Evolutionary conservation across 2,888 invertebrate genomes (phyloP).

Genomic region (Megamerina dolium): DNA sequence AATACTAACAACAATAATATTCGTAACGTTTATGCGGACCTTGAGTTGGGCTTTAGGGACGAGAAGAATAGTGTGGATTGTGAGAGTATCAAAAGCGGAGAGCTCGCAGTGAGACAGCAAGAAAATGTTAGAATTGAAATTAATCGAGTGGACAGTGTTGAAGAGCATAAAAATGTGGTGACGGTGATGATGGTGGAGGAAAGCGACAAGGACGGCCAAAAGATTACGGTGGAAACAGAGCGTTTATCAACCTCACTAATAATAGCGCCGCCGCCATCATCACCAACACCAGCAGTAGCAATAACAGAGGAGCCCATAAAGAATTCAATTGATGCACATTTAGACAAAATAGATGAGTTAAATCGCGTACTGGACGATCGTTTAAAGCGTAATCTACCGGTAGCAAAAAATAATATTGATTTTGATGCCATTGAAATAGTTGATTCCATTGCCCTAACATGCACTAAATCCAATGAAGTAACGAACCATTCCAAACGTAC

Average conservation of each 20-base stretch:
- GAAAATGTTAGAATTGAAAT: slow-evolving; percentile 36
- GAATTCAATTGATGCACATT: slow-evolving; percentile 44
- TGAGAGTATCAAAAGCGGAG: slow-evolving; percentile 24
- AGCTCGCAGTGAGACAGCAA: slow-evolving; percentile 18
- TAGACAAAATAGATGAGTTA: slow-evolving; percentile 46
- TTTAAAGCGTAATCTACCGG: slow-evolving; percentile 32
- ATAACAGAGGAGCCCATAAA: slow-evolving; percentile 23
- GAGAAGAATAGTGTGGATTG: slow-evolving; percentile 13
- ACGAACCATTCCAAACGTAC: slow-evolving; percentile 32
- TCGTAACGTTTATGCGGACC: slow-evolving; percentile 44
- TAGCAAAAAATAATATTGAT: slow-evolving; percentile 20
- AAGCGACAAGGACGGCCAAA: not conserved
- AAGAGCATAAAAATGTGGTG: not conserved
- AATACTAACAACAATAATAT: slow-evolving; percentile 30
- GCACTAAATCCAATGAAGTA: slow-evolving; percentile 20
- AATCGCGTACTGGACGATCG: slow-evolving; percentile 45
- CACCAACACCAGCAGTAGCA: not conserved
- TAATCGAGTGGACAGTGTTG: slow-evolving; percentile 26
- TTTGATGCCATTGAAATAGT: slow-evolving; percentile 38
- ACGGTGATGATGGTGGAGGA: not conserved
- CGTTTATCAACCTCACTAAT: not conserved
- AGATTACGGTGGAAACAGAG: not conserved
- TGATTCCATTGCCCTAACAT: slow-evolving; percentile 18
- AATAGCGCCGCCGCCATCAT: not conserved
- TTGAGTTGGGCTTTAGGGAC: slow-evolving; percentile 28